Evolutionary conservation across 1,140 invertebrate species (phyloP).

Genomic region (Sitophilus oryzae): DNA sequence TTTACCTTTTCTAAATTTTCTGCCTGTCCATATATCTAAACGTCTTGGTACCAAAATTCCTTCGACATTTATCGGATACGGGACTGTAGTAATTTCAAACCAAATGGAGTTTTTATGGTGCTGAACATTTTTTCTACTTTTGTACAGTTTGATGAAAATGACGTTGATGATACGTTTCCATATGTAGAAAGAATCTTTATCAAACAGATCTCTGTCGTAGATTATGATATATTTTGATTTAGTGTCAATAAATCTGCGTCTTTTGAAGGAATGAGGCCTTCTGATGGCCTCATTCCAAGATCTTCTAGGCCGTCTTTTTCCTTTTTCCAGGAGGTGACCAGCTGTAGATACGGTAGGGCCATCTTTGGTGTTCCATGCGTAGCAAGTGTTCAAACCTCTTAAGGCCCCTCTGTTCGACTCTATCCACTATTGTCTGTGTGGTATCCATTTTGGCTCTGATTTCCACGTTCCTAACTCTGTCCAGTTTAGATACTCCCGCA

Average conservation of each 20-base stretch:
- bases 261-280: no score
- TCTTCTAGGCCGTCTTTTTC: no score
- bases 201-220: constrained; percentile 61
- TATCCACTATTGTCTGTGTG: no score
- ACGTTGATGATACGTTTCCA: constrained; percentile 73
- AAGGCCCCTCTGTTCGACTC: no score
- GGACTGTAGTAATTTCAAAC: constrained; percentile 64
- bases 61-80: constrained; percentile 57
- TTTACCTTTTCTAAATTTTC: constrained; percentile 52
- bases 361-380: no score
- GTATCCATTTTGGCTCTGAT: no score
- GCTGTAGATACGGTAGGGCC: no score
- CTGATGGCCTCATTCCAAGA: no score
- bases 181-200: constrained; percentile 59
- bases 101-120: constrained; percentile 47
- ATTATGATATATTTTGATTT: constrained; percentile 62
- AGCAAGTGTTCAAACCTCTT: no score
- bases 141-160: constrained; percentile 60
- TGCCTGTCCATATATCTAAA: constrained; percentile 58
- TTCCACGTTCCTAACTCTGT: no score
- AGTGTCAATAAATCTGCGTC: constrained; percentile 62
- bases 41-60: constrained; percentile 49
- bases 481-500: no score
- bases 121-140: constrained; percentile 34
- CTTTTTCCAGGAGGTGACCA: no score